Base-by-base conservation (phyloP, 2,888 invertebrate species). In the Cylindroiulus punctatus region DNA sequence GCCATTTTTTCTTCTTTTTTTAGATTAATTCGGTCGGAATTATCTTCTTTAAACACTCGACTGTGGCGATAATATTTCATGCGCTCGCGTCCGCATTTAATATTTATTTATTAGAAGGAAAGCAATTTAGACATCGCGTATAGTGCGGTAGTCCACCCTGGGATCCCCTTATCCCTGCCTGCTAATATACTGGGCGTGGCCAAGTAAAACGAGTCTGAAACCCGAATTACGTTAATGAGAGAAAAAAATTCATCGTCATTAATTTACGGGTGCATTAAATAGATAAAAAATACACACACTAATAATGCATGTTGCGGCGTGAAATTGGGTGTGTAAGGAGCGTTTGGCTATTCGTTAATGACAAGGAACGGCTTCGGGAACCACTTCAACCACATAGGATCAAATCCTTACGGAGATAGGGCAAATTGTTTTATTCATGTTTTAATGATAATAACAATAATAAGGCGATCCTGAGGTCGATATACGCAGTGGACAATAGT, bases 11-110 rank as follows among this genome's bases (percentile, higher is more conserved):
- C 40, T 40, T 40, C 8, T 8, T 7, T 8, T 40, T 40, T 40
- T 40, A 40, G n/a, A 57, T 57, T 57, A 57, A n/a, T 57, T n/a
- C n/a, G n/a, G 57, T 57, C 57, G 19, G 57, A 57, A 57, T 57
- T 57, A 57, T 57, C 57, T 57, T 57, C 57, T 57, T 57, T 57
- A 57, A 57, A 57, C 57, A 57, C 57, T 57, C 57, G 57, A 57
- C 57, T 57, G n/a, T 7, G 57, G 57, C n/a, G 57, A 57, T 57
- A 57, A 57, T 57, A 57, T 57, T 57, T 57, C 57, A 57, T 57
- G 19, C 57, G 57, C 57, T 57, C 57, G 57, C 57, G n/a, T 57
- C 57, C 57, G n/a, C 57, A 57, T 57, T 57, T 57, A 57, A 57
- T 57, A 57, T 57, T 57, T 57, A 57, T 57, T 57, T 57, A 57